These are phyloP conservation scores for Drosophila quadrilineata DNA, from an alignment of 1,140 invertebrate species.

Conservation along the genomic window DNA sequence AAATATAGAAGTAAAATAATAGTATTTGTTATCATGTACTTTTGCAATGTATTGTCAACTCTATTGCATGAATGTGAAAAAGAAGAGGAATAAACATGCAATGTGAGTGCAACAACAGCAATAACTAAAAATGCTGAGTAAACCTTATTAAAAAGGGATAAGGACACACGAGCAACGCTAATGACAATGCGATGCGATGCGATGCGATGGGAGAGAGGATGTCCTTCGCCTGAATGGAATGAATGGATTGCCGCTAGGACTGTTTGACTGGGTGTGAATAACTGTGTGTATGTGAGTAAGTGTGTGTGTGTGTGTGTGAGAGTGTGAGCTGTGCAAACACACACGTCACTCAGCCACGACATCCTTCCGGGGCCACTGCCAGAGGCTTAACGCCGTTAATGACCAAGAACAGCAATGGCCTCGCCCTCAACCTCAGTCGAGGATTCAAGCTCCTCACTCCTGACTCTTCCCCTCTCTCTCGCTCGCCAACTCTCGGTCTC, in stretches of 20 bases:
- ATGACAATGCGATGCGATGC: constrained; percentile 65
- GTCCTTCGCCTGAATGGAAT: constrained; percentile 14
- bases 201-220: constrained; percentile 4
- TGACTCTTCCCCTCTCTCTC: neutral
- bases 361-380: constrained; percentile 58
- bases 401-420: constrained; percentile 63
- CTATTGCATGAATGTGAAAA: too few species aligned
- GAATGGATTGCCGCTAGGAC: constrained; percentile 19
- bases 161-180: constrained; percentile 68
- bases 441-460: constrained; percentile 12
- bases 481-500: neutral
- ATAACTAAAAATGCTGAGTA: constrained; percentile 70
- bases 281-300: constrained; percentile 2
- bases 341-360: constrained; percentile 76
- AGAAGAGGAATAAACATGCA: constrained; percentile 69
- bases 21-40: too few species aligned
- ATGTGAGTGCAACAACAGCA: constrained; percentile 41
- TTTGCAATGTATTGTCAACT: too few species aligned
- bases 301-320: constrained; percentile 18
- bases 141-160: constrained; percentile 80
- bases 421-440: constrained; percentile 38
- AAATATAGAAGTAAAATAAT: too few species aligned
- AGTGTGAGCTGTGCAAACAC: constrained; percentile 56
- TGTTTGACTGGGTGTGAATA: constrained; percentile 20
- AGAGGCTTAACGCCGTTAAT: constrained; percentile 72